Base-by-base conservation (phyloP, 2,888 invertebrate genomes). In the Agrilus biguttatus region DNA sequence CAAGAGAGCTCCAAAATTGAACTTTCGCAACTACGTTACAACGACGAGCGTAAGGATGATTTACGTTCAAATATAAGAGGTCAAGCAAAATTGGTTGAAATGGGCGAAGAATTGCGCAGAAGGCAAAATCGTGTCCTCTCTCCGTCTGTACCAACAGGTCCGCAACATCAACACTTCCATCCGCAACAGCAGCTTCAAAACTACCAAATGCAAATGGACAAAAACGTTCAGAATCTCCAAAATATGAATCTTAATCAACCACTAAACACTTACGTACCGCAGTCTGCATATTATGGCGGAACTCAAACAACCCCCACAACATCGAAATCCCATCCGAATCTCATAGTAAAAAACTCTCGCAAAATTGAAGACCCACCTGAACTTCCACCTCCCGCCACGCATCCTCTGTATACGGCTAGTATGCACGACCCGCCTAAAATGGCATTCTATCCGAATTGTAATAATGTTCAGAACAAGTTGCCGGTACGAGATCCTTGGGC, bases 401-500 rank as follows among this genome's bases (percentile, higher is more conserved):
- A 85, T 67, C 84, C 84, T 0, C 66, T 83, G 35, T 81, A 75
- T 63, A 76, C 82, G 47, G 82, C 86, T 41, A 82, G 84, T 57
- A 74, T 79, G 39, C 68, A 77, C 53, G 84, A 84, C 61, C 80
- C 81, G 12, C 82, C 82, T 0, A 78, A 82, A 54, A 81, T 83
- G 56, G 77, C 79, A 23, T 82, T 80, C 60, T 78, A 82, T 66
- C 73, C 77, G 10, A 66, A 71, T 19, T 46, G 49, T 19, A 47
- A 45, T 46, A 45, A 47, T 46, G 44, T 49, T 37, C 46, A 53
- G 89, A 89, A 68, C 80, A 83, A 53, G 77, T 71, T 57, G 50
- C 57, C 62, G 66, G 71, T 60, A 1, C 72, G 79, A 54, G 88
- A 87, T 72, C 91, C 92, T 2, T 93, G 93, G 93, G 89, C 91